A percentile compares a stretch with the other conserved stretches of the same genome.
phyloP scores from a whole-genome alignment of 64 coral and sea anemone species.

The Actinia tenebrosa region DNA sequence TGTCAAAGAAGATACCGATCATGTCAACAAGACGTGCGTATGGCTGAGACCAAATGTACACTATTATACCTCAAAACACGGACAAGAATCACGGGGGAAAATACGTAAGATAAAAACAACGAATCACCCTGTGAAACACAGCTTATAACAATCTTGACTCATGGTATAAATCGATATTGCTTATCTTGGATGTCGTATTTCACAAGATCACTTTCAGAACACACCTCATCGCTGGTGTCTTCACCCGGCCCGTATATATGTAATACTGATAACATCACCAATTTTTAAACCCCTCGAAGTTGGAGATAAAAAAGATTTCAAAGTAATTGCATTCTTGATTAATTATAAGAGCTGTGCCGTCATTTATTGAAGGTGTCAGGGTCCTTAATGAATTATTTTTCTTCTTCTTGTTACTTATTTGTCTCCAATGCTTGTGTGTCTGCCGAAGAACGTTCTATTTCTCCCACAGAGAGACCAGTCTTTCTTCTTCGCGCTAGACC shows the following conservation, averaged over 20 bases:
- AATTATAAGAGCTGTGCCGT: not conserved
- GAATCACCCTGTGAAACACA: not conserved
- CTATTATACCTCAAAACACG: not conserved
- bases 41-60: not conserved
- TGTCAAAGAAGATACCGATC: not conserved
- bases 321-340: slow-evolving; percentile 6
- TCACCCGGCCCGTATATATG: not conserved
- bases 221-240: not conserved
- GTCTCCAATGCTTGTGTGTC: not conserved
- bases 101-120: not conserved
- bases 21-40: not conserved
- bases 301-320: not conserved
- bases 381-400: not conserved
- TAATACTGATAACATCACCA: not conserved
- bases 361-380: not conserved
- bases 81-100: not conserved
- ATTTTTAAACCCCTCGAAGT: slow-evolving; percentile 3
- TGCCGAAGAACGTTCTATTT: not conserved
- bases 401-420: slow-evolving; percentile 2
- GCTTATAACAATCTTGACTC: not conserved
- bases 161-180: not conserved
- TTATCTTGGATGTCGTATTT: not conserved
- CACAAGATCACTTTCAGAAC: not conserved
- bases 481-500: not conserved
- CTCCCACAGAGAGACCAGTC: not conserved